Conservation (phyloP, 1,140 invertebrate species). For the Pteromalus puparum region DNA sequence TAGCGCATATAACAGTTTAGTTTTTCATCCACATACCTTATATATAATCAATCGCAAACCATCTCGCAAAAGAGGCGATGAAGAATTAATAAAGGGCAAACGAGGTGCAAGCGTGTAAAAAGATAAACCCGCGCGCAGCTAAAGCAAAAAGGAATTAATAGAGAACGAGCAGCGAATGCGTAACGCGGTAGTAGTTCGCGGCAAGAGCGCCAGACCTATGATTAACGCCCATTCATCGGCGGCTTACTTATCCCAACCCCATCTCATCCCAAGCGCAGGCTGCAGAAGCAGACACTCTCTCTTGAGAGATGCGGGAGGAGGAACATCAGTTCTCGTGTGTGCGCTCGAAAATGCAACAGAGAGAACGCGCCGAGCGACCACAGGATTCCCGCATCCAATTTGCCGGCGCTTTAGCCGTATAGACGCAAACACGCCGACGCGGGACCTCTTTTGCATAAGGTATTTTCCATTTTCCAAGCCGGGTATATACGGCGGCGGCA, state of each 20-base stretch:
- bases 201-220: constrained; percentile 56
- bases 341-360: constrained; percentile 60
- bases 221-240: constrained; percentile 68
- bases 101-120: background rate
- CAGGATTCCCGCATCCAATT: constrained; percentile 60
- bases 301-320: background rate
- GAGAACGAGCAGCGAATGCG: background rate
- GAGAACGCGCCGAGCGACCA: background rate
- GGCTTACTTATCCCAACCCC: constrained; percentile 50
- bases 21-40: constrained; percentile 27
- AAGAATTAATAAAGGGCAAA: background rate
- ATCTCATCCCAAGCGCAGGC: background rate
- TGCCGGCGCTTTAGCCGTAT: constrained; percentile 54
- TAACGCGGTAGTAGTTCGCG: constrained; percentile 43
- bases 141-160: constrained; percentile 36
- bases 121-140: background rate
- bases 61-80: background rate
- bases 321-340: background rate
- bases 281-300: background rate
- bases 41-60: background rate
- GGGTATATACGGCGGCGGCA: background rate
- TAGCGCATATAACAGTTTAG: background rate
- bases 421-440: background rate
- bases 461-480: constrained; percentile 38
- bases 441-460: constrained; percentile 39